Evolutionary conservation across 2,113 vertebrate species (phyloP), one percentile per base, ranked within the genome.

Genomic region (Zingel zingel): DNA sequence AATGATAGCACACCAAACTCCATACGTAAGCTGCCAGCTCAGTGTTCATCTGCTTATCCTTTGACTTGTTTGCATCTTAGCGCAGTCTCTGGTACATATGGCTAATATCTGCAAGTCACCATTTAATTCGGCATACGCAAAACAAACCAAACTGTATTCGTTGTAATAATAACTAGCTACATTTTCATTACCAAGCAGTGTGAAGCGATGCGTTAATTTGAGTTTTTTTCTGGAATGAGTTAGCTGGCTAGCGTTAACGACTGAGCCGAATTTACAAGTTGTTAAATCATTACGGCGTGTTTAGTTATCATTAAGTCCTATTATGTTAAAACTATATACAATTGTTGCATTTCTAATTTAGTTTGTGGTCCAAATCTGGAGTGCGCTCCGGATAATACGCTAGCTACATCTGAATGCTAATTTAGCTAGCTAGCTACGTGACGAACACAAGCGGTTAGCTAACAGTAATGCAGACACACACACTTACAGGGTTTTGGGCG

Each of bases 401-500:
- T 14, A 66, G 63, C 68, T 14, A 66, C 43, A 13, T n/a, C 74
- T 62, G 19, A 45, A 48, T 14, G 79, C 50, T 70, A 54, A 25
- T 15, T 77, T 88, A 79, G 82, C 39, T 43, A 43, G 39, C 39
- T 43, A 6, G 33, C 82, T 66, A 84, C 74, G 87, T 84, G 83
- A 90, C 77, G 76, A 58, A 73, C 14, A 83, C 85, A 76, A 82
- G 75, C n/a, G 36, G 58, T 33, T 73, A 87, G 89, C 90, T 87
- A 84, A 65, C 84, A 47, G 71, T 25, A 80, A 77, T 73, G 62
- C 74, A 87, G 79, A 47, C 82, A 81, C 43, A 61, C 36, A 93
- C 87, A 97, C 97, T 97, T 95, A 98, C 97, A 98, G 95, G 93
- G 97, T 98, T 95, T 97, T 98, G 92, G 97, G 97, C 95, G 96